Conservation (phyloP, 2,888 invertebrate genomes). For the Andrena haemorrhoa region DNA sequence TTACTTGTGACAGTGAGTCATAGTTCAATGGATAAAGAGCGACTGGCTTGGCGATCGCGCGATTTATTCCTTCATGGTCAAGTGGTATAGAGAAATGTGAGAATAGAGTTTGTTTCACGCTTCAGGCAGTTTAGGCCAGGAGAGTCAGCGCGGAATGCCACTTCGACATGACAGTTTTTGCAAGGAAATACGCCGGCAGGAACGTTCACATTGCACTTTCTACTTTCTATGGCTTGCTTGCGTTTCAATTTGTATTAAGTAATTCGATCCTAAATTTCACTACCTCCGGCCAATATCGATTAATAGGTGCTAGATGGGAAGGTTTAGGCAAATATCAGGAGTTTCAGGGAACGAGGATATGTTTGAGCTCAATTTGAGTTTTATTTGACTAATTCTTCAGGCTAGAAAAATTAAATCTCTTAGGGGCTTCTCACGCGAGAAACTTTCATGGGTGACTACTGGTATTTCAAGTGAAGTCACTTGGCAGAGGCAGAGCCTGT, state of each 20-base stretch:
- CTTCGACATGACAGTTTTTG: conserved; percentile 30
- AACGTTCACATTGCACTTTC: conserved; percentile 18
- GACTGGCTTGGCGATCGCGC: conserved; percentile 40
- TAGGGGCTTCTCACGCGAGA: no score
- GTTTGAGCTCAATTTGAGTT: no score
- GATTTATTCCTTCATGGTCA: conserved; percentile 62
- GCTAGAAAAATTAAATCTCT: no score
- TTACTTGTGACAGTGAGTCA: conserved; percentile 44
- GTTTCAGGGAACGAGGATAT: no score
- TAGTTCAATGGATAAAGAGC: conserved; percentile 51
- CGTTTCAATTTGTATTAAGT: background rate
- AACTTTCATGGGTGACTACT: no score
- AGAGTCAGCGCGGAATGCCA: conserved; percentile 21
- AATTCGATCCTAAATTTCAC: background rate
- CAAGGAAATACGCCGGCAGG: background rate
- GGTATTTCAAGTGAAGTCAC: no score
- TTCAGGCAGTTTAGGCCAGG: conserved; percentile 25
- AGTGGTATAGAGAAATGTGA: conserved; percentile 54
- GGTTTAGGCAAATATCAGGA: no score
- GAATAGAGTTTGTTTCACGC: conserved; percentile 52
- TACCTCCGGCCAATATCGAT: background rate
- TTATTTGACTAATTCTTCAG: no score
- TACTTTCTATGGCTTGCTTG: conserved; percentile 15
- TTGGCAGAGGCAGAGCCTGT: no score
- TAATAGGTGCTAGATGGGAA: no score